Evolutionary conservation across 2,888 invertebrate genomes (phyloP).

Genomic region (Sphaerophoria taeniata): DNA sequence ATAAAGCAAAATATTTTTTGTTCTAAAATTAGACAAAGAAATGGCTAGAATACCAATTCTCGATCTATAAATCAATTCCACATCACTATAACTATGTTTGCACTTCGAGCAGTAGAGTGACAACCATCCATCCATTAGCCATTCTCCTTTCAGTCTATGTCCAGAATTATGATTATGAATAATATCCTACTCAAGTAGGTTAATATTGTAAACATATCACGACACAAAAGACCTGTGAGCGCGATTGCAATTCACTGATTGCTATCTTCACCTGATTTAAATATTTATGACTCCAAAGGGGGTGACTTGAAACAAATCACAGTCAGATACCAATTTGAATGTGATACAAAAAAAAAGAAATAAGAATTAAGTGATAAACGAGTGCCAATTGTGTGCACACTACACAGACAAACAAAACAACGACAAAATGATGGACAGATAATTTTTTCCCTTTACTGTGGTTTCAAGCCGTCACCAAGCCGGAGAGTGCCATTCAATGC

Average conservation of each 20-base stretch:
- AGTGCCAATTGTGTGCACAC: conserved; percentile 22
- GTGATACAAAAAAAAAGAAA: not conserved
- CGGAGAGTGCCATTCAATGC: not conserved
- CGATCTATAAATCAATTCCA: not conserved
- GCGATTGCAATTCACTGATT: too few species aligned
- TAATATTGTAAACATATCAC: conserved; percentile 69
- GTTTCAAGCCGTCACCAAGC: not conserved
- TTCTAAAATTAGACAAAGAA: not conserved
- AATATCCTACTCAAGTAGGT: conserved; percentile 44
- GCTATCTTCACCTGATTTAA: conserved; percentile 68
- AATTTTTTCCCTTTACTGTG: conserved; percentile 11
- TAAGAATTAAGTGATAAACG: not conserved
- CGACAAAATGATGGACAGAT: conserved; percentile 14
- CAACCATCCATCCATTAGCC: conserved; percentile 20
- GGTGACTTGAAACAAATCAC: conserved; percentile 17
- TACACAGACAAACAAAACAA: not conserved
- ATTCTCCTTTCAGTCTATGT: not conserved
- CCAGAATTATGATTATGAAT: conserved; percentile 43
- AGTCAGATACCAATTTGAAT: conserved; percentile 31
- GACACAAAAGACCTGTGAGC: conserved; percentile 26
- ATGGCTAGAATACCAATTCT: not conserved
- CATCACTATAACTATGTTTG: not conserved
- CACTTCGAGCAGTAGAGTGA: conserved; percentile 12
- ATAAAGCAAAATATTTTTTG: too few species aligned
- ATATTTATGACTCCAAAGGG: conserved; percentile 53